Conservation (phyloP, 2,888 invertebrate species). For the Aleiodes leptofemur region DNA sequence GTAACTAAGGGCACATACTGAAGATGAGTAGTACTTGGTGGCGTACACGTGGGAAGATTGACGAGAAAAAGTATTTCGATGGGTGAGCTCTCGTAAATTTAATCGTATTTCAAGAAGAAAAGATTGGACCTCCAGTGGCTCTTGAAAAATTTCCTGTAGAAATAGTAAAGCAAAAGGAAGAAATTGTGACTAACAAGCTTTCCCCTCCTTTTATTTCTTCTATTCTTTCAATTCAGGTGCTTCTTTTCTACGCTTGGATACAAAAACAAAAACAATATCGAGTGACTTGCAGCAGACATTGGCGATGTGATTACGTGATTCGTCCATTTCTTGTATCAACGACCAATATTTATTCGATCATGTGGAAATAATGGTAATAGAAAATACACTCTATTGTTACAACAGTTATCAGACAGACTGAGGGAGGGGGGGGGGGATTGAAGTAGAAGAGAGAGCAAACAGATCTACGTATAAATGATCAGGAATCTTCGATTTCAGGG, state of each 20-base stretch:
- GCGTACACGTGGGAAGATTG: constrained; percentile 12
- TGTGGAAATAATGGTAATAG: constrained; percentile 43
- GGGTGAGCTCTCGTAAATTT: constrained; percentile 16
- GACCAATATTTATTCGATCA: constrained; percentile 41
- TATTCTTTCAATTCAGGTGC: background rate
- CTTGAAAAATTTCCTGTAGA: constrained; percentile 1
- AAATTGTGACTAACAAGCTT: constrained; percentile 24
- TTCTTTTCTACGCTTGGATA: background rate
- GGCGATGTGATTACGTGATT: constrained; percentile 42
- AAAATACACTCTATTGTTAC: constrained; percentile 39
- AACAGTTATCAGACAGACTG: constrained; percentile 41
- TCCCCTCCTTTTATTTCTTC: background rate
- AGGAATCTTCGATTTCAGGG: constrained; percentile 49
- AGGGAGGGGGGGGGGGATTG: constrained; percentile 44
- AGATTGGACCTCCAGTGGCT: constrained; percentile 24
- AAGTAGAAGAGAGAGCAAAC: constrained; percentile 12
- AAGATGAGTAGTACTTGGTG: constrained; percentile 47
- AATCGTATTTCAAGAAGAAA: constrained; percentile 25
- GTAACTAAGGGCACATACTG: constrained; percentile 45
- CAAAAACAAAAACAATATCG: constrained; percentile 6
- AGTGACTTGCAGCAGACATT: constrained; percentile 31
- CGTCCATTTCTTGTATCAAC: constrained; percentile 18
- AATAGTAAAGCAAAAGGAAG: constrained; percentile 5
- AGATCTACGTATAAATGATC: constrained; percentile 24
- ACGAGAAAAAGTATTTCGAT: constrained; percentile 29